Base-by-base conservation (phyloP, 2,113 vertebrate species). In the Laterallus jamaicensis region DNA sequence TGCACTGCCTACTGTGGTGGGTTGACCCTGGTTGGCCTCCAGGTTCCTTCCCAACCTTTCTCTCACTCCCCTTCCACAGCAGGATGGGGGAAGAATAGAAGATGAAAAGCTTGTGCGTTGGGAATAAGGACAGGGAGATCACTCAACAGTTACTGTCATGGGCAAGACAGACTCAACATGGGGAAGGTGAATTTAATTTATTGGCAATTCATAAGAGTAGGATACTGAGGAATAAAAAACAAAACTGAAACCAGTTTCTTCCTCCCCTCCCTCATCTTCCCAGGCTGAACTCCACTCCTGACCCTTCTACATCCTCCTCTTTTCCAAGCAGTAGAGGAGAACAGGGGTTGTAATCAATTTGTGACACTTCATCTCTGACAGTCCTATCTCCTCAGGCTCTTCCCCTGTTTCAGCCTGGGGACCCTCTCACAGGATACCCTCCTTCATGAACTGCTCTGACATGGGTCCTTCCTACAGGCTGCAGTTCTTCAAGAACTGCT, bases 21-120 rank as follows among this genome's bases (percentile, higher is more conserved):
- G 26, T 20, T 79, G 60, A n/a, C 54, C 26, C 49, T 79, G 54
- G 6, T 39, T 79, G 67, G n/a, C 54, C 2, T 1, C 14, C 54
- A 32, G 20, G 17, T 32, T 12, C n/a, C 7, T 10, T 37, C 21
- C 12, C 21, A 55, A 39, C 7, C 0, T 0, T 11, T 35, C 24
- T 54, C 42, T 60, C 39, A 28, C 25, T 56, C 21, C 7, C 2
- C 11, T 12, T 56, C 11, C 47, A 39, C 40, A 74, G 47, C 31
- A 63, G 31, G 25, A 42, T 28, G n/a, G 24, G 28, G 29, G n/a
- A 71, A 67, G 60, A 60, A 80, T 47, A n/a, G 28, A 32, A 50
- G 28, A 29, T 29, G 2, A 73, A 66, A 71, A 70, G 21, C 21
- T 70, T 2, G 1, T 22, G 37, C 26, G 5, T 62, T 1, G 0